Conservation (phyloP, 35 echinoderm and acorn worm genomes). For the Ophioderma brevispina region DNA sequence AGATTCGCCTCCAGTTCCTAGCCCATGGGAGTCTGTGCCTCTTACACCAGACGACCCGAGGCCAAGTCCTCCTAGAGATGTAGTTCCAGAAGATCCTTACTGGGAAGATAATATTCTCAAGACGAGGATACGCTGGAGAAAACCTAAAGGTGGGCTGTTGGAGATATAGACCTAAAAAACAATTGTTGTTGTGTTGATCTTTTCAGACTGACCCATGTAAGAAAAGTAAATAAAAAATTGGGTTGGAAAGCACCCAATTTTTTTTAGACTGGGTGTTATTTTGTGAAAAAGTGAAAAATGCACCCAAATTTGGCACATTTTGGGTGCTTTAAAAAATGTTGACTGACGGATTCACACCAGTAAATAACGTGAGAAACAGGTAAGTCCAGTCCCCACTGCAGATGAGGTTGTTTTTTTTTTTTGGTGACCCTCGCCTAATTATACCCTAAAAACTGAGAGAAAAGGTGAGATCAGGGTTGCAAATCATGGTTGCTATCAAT, state of each 20-base stretch:
- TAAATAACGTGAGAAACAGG: too few relatives aligned
- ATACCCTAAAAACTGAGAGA: too few relatives aligned
- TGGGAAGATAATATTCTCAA: conserved; percentile 38
- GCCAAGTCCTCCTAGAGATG: conserved; percentile 47
- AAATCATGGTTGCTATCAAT: too few relatives aligned
- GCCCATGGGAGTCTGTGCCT: neutral
- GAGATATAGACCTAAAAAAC: neutral
- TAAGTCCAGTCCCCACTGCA: too few relatives aligned
- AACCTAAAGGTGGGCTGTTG: conserved; percentile 56
- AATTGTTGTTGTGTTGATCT: neutral
- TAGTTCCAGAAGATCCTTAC: conserved; percentile 30
- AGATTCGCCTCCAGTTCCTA: neutral
- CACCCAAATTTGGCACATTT: too few relatives aligned
- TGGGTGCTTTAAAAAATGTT: too few relatives aligned
- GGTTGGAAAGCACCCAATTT: neutral
- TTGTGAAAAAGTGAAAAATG: too few relatives aligned
- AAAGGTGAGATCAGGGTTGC: too few relatives aligned
- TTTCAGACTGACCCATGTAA: neutral
- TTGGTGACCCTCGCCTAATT: too few relatives aligned
- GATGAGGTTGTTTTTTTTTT: too few relatives aligned
- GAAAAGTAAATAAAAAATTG: neutral
- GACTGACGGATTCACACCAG: too few relatives aligned
- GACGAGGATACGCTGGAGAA: conserved; percentile 43
- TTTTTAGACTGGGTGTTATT: too few relatives aligned
- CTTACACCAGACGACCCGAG: neutral